phyloP scores from a whole-genome alignment of 2,888 invertebrate genomes.

The Netelia fuscicornis region DNA sequence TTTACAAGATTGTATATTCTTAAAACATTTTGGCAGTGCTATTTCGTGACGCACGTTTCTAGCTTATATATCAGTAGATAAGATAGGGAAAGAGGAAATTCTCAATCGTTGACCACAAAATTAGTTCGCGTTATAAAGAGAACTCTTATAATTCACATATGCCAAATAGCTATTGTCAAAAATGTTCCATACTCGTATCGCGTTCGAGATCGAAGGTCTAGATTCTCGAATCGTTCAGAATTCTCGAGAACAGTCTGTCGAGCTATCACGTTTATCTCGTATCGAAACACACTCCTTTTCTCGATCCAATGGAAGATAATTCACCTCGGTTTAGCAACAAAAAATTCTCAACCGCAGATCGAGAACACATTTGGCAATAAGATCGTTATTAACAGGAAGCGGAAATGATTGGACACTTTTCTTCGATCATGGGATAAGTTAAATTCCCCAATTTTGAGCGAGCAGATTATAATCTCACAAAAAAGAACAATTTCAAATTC shows the following conservation, averaged over 20 bases:
- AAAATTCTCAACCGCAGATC: background rate
- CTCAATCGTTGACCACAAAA: conserved; percentile 2
- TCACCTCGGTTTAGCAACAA: background rate
- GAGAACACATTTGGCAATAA: background rate
- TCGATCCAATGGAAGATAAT: conserved; percentile 10
- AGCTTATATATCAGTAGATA: conserved; percentile 11
- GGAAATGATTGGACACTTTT: conserved; percentile 1
- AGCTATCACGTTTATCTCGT: conserved; percentile 1
- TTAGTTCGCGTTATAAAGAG: background rate
- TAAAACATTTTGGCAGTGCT: background rate
- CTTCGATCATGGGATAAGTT: background rate
- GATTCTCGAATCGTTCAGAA: background rate
- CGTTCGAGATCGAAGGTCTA: conserved; percentile 47
- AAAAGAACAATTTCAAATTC: too few species aligned
- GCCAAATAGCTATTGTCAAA: background rate
- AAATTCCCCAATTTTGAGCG: background rate
- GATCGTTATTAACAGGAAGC: too few species aligned
- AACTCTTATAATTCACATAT: background rate
- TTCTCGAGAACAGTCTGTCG: background rate
- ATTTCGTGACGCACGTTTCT: conserved; percentile 7
- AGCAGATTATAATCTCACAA: too few species aligned
- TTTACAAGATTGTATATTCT: conserved; percentile 22
- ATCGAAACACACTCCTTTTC: conserved; percentile 7
- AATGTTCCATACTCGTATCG: background rate
- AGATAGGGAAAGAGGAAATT: conserved; percentile 11